Percentiles rank a stretch among this genome's conserved stretches.
Conservation (phyloP, 2,113 vertebrate genomes). For the Hypomesus transpacificus region DNA sequence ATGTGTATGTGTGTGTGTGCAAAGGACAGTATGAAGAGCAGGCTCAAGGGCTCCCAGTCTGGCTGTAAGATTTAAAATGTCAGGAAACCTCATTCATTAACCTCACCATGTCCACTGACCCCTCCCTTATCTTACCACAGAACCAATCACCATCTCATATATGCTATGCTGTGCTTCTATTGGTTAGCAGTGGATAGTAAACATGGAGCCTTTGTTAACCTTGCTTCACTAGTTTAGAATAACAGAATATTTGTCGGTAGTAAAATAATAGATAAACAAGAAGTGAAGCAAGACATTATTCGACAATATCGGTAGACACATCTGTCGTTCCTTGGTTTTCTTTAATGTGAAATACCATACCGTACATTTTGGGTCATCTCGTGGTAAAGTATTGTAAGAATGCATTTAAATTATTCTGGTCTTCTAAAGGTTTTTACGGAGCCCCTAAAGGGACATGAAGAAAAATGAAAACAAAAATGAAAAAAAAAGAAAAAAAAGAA, state of each 20-base stretch:
- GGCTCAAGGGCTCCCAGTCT: conserved; percentile 8
- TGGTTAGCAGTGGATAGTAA: neutral
- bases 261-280: too few relatives aligned
- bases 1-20: conserved; percentile 19
- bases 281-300: too few relatives aligned
- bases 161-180: neutral
- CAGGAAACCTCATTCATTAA: neutral
- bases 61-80: conserved; percentile 13
- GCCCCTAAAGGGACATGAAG: too few relatives aligned
- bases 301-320: too few relatives aligned
- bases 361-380: too few relatives aligned
- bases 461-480: too few relatives aligned
- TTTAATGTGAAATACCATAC: neutral
- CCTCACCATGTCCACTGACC: neutral
- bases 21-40: conserved; percentile 2
- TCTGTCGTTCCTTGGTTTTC: neutral
- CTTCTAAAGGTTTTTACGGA: too few relatives aligned
- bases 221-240: neutral
- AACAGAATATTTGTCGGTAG: too few relatives aligned
- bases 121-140: neutral
- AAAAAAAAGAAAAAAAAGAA: too few relatives aligned
- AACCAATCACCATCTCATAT: neutral
- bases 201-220: neutral
- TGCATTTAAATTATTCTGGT: conserved; percentile 1
- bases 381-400: too few relatives aligned